Evolutionary conservation across 2,888 invertebrate genomes (phyloP).

Genomic region (Drosophila niveifrons): DNA sequence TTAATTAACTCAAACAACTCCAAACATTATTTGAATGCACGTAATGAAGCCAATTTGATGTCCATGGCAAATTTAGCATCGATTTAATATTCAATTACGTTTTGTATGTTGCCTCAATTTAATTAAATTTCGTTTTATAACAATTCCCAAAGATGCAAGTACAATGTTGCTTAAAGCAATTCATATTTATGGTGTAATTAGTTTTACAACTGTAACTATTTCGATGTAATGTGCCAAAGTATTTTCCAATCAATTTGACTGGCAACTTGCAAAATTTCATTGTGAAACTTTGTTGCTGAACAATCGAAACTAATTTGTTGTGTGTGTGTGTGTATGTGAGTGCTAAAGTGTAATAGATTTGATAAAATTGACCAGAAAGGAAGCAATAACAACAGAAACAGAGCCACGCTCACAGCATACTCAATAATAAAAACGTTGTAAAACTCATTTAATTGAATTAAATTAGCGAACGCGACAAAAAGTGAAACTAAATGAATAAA

Average conservation of each 20-base stretch:
- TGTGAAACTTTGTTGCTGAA: slow-evolving; percentile 55
- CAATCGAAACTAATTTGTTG: slow-evolving; percentile 16
- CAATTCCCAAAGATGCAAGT: not conserved
- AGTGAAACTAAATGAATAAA: slow-evolving; percentile 25
- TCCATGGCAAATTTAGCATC: not conserved
- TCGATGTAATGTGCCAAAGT: slow-evolving; percentile 12
- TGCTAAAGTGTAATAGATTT: slow-evolving; percentile 49
- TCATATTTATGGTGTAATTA: slow-evolving; percentile 17
- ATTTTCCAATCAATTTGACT: slow-evolving; percentile 65
- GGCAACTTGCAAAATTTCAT: slow-evolving; percentile 47
- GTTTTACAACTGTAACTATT: slow-evolving; percentile 21
- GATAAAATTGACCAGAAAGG: slow-evolving; percentile 52
- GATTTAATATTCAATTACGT: not conserved
- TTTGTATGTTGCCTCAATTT: not conserved
- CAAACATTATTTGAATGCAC: no score
- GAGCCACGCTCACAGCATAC: slow-evolving; percentile 5
- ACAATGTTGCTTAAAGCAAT: slow-evolving; percentile 1
- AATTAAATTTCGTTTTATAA: not conserved
- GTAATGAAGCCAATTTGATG: not conserved
- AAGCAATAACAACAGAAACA: slow-evolving; percentile 28
- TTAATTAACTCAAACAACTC: no score
- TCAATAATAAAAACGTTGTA: slow-evolving; percentile 12
- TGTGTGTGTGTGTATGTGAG: slow-evolving; percentile 5
- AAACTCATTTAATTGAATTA: slow-evolving; percentile 61
- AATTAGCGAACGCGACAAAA: slow-evolving; percentile 37